Evolutionary conservation across 1,140 invertebrate genomes (phyloP), one percentile per base, ranked within the genome.

Genomic region (Drosophila nigrodunni): DNA sequence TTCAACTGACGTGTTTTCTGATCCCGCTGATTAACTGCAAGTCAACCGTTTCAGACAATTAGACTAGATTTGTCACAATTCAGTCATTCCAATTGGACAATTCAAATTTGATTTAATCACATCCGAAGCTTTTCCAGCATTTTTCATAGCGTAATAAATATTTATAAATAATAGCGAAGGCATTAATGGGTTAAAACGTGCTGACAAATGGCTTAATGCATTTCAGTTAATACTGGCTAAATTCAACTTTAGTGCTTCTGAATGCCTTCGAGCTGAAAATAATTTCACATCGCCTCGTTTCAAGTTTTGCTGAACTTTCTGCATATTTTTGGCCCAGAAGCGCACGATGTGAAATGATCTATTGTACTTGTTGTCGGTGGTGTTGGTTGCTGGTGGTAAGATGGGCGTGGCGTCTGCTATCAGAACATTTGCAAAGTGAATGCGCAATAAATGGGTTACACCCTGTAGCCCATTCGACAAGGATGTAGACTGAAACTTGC

Each of bases 21-120:
- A 21, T 21, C 18, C 18, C 2, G 18, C 18, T 21, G 18, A 21
- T 21, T 21, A 21, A 21, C 15, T 15, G 15, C 15, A 15, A 15
- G 15, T 15, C 15, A 21, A 21, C 18, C 39, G 47, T 13, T 30
- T 55, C 71, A 30, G 60, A 25, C 60, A 64, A 77, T 72, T 76
- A 76, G 61, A 41, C 70, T 71, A 89, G 78, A 89, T 83, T 88
- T 89, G 74, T 78, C 69, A 77, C 65, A 73, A 72, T 71, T 78
- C 55, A 30, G 39, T 52, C 61, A 50, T 52, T 43, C 66, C 54
- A 67, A 67, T 73, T 52, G 62, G 54, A 7, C 46, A 65, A 73
- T 67, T 58, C 39, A 52, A 9, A 30, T 30, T 30, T 30, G 4
- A 25, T 15, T 30, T 49, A 49, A 10, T 39, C 39, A 49, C 35